Evolutionary conservation across 2,797 vertebrate genomes (phyloP), one percentile per base, ranked within the genome.

Genomic region (Leuciscus waleckii): DNA sequence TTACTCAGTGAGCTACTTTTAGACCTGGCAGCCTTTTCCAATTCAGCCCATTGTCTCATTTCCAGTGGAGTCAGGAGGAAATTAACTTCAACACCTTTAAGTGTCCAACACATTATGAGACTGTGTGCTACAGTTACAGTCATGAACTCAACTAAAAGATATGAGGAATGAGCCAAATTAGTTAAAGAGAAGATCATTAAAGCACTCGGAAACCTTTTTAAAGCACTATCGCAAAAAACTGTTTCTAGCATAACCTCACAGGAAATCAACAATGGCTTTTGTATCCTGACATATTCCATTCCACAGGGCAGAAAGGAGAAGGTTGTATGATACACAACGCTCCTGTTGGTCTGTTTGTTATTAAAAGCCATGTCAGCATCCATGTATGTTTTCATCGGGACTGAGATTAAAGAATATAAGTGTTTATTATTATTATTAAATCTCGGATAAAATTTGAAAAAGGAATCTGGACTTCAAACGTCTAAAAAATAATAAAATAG

Each of bases 31-130:
- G 65, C 7, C 11, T 39, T 76, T 54, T 65, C 41, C 58, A 5
- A 83, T n/a, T 29, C 2, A 46, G 39, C 69, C 37, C 3, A 74
- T 49, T 43, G 67, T 82, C 54, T 61, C 11, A 35, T 46, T 82
- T 81, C 65, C 32, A 81, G 21, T 26, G 21, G 8, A 81, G 35
- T 41, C 35, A 43, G 37, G 6, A 43, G 11, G 26, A 74, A 49
- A 82, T 63, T 32, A 46, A 63, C 13, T 21, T 26, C 26, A 74
- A 63, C 81, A 74, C n/a, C 37, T 82, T 75, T n/a, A 74, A 46
- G 54, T 63, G 81, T 46, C 37, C 69, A 61, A 63, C 39, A 14
- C 68, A 70, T 81, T 81, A 41, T 70, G 49, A 63, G 37, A 13
- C n/a, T 13, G 8, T 65, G n/a, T 79, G 26, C 23, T 58, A 46